A percentile compares a stretch with the other conserved stretches of the same genome.
phyloP scores from a whole-genome alignment of 2,888 invertebrate species.

The Ptilodon capucinus region DNA sequence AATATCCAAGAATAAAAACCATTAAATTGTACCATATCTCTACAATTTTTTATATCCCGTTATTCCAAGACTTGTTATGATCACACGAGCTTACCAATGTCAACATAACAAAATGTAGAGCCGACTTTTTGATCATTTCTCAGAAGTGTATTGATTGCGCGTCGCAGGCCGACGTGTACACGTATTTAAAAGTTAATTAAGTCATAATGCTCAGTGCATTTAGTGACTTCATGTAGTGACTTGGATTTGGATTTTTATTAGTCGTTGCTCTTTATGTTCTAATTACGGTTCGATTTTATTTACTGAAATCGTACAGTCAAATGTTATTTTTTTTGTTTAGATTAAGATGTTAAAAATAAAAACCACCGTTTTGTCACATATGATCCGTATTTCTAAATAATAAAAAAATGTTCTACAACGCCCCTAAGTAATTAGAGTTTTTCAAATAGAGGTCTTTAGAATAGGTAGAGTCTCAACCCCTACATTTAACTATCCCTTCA shows the following conservation, averaged over 20 bases:
- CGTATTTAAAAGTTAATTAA: slow-evolving; percentile 33
- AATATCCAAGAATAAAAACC: too few relatives aligned
- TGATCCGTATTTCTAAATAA: too few relatives aligned
- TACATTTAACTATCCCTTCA: background rate
- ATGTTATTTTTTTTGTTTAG: too few relatives aligned
- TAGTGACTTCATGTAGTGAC: background rate
- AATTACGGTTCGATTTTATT: too few relatives aligned
- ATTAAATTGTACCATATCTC: too few relatives aligned
- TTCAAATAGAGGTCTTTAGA: too few relatives aligned
- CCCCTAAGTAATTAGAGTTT: too few relatives aligned
- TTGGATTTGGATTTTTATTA: background rate
- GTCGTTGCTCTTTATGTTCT: too few relatives aligned
- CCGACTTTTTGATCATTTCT: slow-evolving; percentile 11
- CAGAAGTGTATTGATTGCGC: slow-evolving; percentile 14
- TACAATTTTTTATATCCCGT: background rate
- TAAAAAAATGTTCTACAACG: too few relatives aligned
- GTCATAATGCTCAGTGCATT: slow-evolving; percentile 27
- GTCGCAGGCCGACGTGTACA: slow-evolving; percentile 9
- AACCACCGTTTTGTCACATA: too few relatives aligned
- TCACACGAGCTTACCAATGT: slow-evolving; percentile 10
- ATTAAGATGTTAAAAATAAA: too few relatives aligned
- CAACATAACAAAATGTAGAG: slow-evolving; percentile 6
- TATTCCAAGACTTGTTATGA: background rate
- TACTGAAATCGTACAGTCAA: too few relatives aligned
- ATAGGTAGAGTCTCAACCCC: background rate